Conservation (phyloP, 1,140 invertebrate genomes). For the Pomacea maculata region DNA sequence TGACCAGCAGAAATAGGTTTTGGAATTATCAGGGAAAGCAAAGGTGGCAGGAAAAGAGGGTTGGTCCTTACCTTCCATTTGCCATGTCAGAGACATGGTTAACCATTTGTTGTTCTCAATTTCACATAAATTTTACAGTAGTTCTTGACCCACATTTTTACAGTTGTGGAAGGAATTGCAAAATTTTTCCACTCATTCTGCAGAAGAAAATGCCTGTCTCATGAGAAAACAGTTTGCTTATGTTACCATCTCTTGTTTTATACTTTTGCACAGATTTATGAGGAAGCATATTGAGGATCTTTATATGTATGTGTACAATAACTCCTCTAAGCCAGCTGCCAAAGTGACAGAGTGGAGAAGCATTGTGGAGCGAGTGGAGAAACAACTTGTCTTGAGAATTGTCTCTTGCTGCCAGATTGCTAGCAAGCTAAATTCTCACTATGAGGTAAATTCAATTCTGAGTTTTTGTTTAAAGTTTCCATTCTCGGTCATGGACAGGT, state of each 20-base stretch:
- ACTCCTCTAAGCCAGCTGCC: conserved; percentile 17
- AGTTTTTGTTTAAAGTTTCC: too few relatives aligned
- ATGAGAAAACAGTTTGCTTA: not conserved
- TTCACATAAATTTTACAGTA: too few relatives aligned
- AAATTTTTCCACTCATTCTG: not conserved
- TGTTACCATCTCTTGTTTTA: not conserved
- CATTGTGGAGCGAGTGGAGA: conserved; percentile 47
- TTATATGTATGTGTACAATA: conserved; percentile 44
- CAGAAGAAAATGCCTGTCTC: not conserved
- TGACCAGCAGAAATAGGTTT: too few relatives aligned
- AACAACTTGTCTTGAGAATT: conserved; percentile 49
- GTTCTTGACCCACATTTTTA: not conserved
- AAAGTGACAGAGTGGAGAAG: conserved; percentile 42
- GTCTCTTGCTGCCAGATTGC: conserved; percentile 59
- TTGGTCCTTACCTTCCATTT: too few relatives aligned
- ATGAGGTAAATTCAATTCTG: conserved; percentile 41
- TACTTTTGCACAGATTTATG: conserved; percentile 52
- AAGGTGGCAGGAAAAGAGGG: too few relatives aligned
- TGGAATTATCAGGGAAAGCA: too few relatives aligned
- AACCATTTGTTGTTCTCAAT: too few relatives aligned
- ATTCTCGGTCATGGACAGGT: too few relatives aligned
- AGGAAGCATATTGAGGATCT: conserved; percentile 52
- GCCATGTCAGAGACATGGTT: too few relatives aligned
- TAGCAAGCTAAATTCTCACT: conserved; percentile 58
- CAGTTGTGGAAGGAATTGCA: not conserved